Evolutionary conservation across 2,797 vertebrate species (phyloP).

Genomic region (Cichlasoma orientale): DNA sequence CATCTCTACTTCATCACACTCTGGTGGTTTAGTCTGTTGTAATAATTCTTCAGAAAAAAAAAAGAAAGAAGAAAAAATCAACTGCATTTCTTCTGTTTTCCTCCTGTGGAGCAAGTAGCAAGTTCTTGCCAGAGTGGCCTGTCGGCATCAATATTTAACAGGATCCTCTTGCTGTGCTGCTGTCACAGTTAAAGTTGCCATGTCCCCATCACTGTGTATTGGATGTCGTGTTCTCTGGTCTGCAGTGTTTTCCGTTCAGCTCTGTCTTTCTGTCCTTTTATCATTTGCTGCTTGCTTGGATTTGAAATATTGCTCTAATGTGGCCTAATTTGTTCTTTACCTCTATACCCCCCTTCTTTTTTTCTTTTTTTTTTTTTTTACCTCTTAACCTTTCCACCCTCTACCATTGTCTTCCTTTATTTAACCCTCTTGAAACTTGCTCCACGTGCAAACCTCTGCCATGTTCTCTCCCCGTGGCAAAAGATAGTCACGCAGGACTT

Average conservation of each 20-base stretch:
- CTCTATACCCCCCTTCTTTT: background rate
- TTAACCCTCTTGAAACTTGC: conserved; percentile 13
- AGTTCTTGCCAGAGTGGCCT: conserved; percentile 58
- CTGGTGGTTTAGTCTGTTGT: conserved; percentile 19
- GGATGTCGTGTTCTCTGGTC: conserved; percentile 29
- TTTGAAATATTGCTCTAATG: background rate
- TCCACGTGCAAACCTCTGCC: conserved; percentile 7
- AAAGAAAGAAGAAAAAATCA: conserved; percentile 36
- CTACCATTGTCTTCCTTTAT: background rate
- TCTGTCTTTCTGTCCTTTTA: background rate
- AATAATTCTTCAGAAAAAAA: conserved; percentile 31
- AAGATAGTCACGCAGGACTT: conserved; percentile 33
- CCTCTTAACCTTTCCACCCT: background rate
- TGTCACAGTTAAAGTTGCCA: conserved; percentile 60
- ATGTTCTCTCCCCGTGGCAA: background rate
- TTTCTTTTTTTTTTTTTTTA: background rate
- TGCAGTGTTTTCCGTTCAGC: background rate
- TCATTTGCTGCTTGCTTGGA: background rate
- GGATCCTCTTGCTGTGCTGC: conserved; percentile 57
- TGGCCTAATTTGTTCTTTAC: conserved; percentile 7
- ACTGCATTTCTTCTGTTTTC: conserved; percentile 21
- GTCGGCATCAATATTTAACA: conserved; percentile 75
- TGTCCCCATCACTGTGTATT: conserved; percentile 9
- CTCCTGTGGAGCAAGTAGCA: conserved; percentile 24
- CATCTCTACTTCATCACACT: conserved; percentile 23